Evolutionary conservation across 1,140 invertebrate species (phyloP).

Genomic region (Drusus annulatus): DNA sequence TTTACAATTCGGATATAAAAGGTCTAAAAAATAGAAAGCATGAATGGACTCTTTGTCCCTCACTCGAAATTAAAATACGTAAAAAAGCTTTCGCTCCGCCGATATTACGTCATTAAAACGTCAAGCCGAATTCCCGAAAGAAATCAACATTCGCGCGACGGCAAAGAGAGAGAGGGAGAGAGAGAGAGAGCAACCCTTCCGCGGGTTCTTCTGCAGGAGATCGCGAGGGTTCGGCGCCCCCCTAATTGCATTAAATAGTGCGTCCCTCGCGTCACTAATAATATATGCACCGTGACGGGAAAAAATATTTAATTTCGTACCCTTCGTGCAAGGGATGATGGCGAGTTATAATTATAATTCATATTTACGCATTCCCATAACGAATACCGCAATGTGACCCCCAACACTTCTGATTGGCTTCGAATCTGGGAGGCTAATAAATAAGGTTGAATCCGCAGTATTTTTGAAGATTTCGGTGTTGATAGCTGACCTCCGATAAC

Average conservation of each 20-base stretch:
- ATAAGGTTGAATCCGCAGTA: too few species aligned
- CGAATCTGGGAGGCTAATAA: too few species aligned
- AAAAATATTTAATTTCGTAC: slow-evolving; percentile 41
- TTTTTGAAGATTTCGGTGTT: too few species aligned
- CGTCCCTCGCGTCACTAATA: slow-evolving; percentile 16
- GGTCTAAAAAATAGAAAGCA: background rate
- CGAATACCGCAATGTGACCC: too few species aligned
- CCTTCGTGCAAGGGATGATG: background rate
- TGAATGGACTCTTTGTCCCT: slow-evolving; percentile 11
- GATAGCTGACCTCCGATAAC: too few species aligned
- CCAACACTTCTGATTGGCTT: too few species aligned
- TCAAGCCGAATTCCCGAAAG: slow-evolving; percentile 31
- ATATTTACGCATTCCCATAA: background rate
- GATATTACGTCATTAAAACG: slow-evolving; percentile 40
- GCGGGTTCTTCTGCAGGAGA: slow-evolving; percentile 16
- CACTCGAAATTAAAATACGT: slow-evolving; percentile 18
- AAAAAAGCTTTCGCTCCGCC: slow-evolving; percentile 25
- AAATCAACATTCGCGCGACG: slow-evolving; percentile 15
- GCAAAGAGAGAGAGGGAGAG: background rate
- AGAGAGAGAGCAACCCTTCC: background rate
- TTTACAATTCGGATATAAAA: background rate
- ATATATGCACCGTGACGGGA: slow-evolving; percentile 45
- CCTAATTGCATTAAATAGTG: slow-evolving; percentile 51
- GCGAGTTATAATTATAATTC: background rate
- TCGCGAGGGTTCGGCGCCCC: background rate